Percentiles rank a stretch among this genome's conserved stretches.
Conservation (phyloP, 2,888 invertebrate genomes). For the Electrophaes corylata region DNA sequence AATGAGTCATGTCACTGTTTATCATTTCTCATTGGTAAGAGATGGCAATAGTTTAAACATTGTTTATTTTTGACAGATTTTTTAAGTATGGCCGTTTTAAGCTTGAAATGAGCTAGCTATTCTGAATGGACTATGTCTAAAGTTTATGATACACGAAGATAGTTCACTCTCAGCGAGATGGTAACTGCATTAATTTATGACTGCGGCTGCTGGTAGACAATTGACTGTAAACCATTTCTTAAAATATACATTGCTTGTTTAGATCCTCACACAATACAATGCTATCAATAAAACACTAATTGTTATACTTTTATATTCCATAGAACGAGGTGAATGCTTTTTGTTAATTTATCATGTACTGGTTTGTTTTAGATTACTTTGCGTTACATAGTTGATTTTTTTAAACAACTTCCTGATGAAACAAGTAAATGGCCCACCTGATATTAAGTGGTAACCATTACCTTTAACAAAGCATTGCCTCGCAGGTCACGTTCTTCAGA, state of each 20-base stretch:
- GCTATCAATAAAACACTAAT: conserved; percentile 20
- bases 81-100: no score
- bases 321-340: neutral
- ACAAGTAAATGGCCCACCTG: no score
- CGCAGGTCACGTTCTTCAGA: no score
- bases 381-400: no score
- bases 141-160: conserved; percentile 32
- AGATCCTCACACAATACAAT: conserved; percentile 16
- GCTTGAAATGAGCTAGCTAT: neutral
- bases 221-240: conserved; percentile 55
- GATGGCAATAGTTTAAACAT: no score
- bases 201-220: conserved; percentile 69
- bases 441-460: no score
- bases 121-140: conserved; percentile 1
- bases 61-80: no score
- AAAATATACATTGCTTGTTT: conserved; percentile 45
- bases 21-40: no score
- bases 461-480: no score
- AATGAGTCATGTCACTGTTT: no score
- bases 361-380: neutral
- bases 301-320: neutral
- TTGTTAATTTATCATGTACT: neutral
- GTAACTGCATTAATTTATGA: conserved; percentile 75
- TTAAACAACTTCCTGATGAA: no score
- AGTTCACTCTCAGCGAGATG: conserved; percentile 45